These are phyloP conservation scores for Dufourea novaeangliae DNA, from an alignment of 1,140 invertebrate genomes.

Conservation along the genomic window DNA sequence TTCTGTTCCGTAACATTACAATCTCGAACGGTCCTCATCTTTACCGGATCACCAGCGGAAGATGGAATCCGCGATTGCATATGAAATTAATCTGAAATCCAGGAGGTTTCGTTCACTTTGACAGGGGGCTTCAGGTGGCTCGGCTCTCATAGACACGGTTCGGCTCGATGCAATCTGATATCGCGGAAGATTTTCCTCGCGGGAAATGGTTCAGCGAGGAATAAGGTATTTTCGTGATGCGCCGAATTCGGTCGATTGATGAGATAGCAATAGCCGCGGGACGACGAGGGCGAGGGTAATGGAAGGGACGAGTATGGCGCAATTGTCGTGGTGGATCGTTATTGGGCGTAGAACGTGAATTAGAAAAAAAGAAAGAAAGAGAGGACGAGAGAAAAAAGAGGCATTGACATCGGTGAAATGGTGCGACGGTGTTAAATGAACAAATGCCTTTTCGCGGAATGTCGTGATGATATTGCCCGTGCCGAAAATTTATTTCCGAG, in stretches of 20 bases:
- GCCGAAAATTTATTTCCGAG: conserved; percentile 30
- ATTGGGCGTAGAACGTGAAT: conserved; percentile 17
- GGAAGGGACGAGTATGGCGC: conserved; percentile 5
- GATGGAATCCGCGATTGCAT: too few species aligned
- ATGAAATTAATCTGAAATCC: too few species aligned
- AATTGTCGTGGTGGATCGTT: conserved; percentile 12
- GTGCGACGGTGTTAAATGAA: conserved; percentile 33
- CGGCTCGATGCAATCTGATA: background rate
- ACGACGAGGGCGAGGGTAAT: background rate
- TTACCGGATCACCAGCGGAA: too few species aligned
- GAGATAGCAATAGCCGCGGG: conserved; percentile 39
- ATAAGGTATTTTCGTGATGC: background rate
- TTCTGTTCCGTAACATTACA: too few species aligned
- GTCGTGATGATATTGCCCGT: conserved; percentile 29
- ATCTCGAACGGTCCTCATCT: too few species aligned
- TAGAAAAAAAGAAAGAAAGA: background rate
- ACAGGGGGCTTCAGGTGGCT: background rate
- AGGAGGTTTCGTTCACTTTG: background rate
- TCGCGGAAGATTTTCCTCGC: background rate
- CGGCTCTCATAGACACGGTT: background rate
- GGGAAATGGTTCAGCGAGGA: background rate
- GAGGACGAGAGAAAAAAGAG: background rate
- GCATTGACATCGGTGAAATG: conserved; percentile 52
- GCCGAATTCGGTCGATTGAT: conserved; percentile 51
- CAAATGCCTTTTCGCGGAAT: conserved; percentile 20